A percentile compares a stretch with the other conserved stretches of the same genome.
Conservation (phyloP, 2,888 invertebrate species). For the Cosmorhoe ocellata region DNA sequence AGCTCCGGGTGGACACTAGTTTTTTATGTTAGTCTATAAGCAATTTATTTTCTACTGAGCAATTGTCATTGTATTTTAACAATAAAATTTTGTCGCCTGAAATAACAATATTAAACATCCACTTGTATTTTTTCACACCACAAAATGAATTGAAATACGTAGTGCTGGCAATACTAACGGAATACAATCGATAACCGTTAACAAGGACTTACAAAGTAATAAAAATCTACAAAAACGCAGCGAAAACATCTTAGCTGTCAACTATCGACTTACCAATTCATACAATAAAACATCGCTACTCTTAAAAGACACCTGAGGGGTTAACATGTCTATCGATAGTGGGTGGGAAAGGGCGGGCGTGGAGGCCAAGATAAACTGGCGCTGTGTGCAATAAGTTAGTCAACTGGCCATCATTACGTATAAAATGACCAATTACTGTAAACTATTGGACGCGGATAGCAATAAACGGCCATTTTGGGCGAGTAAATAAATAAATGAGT, state of each 20-base stretch:
- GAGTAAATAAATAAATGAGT: conserved; percentile 73
- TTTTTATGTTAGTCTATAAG: too few relatives aligned
- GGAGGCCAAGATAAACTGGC: conserved; percentile 40
- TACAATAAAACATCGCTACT: conserved; percentile 41
- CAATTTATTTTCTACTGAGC: too few relatives aligned
- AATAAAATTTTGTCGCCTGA: too few relatives aligned
- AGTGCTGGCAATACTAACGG: conserved; percentile 13
- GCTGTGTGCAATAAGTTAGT: conserved; percentile 40
- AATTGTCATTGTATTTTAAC: too few relatives aligned
- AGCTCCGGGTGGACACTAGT: too few relatives aligned
- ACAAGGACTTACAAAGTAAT: conserved; percentile 32
- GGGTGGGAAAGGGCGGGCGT: conserved; percentile 8
- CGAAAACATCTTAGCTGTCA: conserved; percentile 29
- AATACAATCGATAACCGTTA: conserved; percentile 28
- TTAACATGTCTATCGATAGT: neutral
- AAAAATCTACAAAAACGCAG: conserved; percentile 29
- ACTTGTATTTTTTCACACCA: conserved; percentile 6
- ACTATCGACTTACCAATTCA: conserved; percentile 48
- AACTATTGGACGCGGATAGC: conserved; percentile 60
- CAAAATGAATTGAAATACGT: conserved; percentile 13
- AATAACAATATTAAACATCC: too few relatives aligned
- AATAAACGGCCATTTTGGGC: conserved; percentile 72
- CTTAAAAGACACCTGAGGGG: conserved; percentile 33
- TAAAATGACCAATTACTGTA: conserved; percentile 75
- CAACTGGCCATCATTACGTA: conserved; percentile 57